Evolutionary conservation across 2,113 vertebrate species (phyloP).

Genomic region (Turdus rufiventris): DNA sequence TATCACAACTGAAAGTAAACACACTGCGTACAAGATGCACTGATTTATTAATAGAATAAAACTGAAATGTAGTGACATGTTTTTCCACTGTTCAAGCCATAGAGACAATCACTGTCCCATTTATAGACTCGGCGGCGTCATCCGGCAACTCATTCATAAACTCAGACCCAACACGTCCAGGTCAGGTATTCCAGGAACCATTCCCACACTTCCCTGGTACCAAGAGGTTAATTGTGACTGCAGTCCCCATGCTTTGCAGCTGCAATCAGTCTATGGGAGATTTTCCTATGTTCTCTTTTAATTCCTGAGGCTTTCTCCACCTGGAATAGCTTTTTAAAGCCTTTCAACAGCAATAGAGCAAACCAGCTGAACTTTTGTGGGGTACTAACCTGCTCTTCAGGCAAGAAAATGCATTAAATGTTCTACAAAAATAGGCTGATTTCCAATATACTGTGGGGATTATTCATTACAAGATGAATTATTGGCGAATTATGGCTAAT

Average conservation of each 20-base stretch:
- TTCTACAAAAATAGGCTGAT: neutral
- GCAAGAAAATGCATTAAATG: neutral
- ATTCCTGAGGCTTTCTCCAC: conserved; percentile 9
- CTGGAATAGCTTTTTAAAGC: conserved; percentile 32
- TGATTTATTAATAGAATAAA: conserved; percentile 57
- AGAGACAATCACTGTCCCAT: neutral
- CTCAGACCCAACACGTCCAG: neutral
- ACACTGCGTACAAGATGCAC: neutral
- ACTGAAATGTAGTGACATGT: conserved; percentile 40
- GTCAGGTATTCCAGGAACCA: neutral
- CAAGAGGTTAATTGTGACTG: neutral
- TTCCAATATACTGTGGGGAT: neutral
- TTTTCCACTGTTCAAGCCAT: conserved; percentile 38
- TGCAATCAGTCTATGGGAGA: neutral
- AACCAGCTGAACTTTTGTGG: neutral
- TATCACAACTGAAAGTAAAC: conserved; percentile 29
- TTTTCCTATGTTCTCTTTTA: neutral
- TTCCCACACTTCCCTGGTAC: neutral
- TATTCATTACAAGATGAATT: neutral
- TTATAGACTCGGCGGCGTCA: neutral
- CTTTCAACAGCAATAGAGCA: neutral
- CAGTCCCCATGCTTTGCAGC: neutral
- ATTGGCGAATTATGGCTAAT: neutral
- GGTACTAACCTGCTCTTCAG: neutral
- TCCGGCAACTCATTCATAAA: conserved; percentile 14